These are phyloP conservation scores for Hipparchia semele DNA, from an alignment of 2,888 invertebrate species.

Conservation along the genomic window DNA sequence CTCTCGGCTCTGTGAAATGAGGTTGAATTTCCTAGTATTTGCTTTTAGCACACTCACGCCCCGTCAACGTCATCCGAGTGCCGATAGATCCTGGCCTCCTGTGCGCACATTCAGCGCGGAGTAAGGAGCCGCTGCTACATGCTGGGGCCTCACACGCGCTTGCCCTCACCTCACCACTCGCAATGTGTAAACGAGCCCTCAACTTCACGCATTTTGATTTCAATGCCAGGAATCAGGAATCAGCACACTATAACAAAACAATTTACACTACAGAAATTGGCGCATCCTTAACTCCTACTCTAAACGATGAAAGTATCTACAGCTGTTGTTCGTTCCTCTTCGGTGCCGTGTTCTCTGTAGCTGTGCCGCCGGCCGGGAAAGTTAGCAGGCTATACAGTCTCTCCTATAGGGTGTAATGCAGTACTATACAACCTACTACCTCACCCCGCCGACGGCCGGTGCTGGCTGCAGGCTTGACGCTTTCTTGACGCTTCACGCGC, in stretches of 20 bases:
- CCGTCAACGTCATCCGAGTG: too few species aligned
- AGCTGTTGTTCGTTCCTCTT: neutral
- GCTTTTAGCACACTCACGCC: too few species aligned
- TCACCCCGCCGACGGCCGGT: slow-evolving; percentile 87
- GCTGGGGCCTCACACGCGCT: too few species aligned
- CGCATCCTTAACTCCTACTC: neutral
- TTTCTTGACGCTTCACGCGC: neutral
- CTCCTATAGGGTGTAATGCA: slow-evolving; percentile 94
- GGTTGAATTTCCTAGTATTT: too few species aligned
- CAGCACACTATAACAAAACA: neutral
- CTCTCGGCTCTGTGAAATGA: too few species aligned
- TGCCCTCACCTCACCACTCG: too few species aligned
- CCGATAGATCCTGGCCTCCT: too few species aligned
- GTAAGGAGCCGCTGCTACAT: too few species aligned
- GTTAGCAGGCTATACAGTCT: slow-evolving; percentile 98
- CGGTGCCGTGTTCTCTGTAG: slow-evolving; percentile 37
- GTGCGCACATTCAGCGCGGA: too few species aligned
- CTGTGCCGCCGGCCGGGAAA: slow-evolving; percentile 87
- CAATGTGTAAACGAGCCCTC: too few species aligned
- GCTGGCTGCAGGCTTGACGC: slow-evolving; percentile 23
- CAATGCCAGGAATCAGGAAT: too few species aligned
- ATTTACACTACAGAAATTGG: neutral
- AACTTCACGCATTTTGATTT: too few species aligned
- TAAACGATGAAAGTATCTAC: neutral
- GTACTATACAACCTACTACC: slow-evolving; percentile 99